These are phyloP conservation scores for Isoperla grammatica DNA, from an alignment of 2,888 invertebrate species.

Conservation along the genomic window DNA sequence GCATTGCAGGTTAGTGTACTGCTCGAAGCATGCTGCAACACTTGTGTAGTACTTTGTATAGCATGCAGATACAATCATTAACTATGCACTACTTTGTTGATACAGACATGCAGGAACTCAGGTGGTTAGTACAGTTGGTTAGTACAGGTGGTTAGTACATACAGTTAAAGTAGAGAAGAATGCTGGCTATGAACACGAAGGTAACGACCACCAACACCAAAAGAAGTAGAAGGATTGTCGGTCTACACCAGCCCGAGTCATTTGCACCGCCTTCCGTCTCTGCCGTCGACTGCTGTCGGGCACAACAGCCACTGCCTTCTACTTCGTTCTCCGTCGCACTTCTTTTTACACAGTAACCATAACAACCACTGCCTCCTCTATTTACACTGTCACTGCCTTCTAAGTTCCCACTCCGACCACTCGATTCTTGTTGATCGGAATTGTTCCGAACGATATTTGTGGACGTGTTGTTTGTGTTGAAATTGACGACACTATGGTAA, in stretches of 20 bases:
- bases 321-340: neutral
- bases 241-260: slow-evolving; percentile 4
- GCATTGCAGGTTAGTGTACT: too few species aligned
- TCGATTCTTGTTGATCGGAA: neutral
- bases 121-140: neutral
- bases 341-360: too few species aligned
- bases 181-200: slow-evolving; percentile 14
- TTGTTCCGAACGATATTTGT: neutral
- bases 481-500: slow-evolving; percentile 11
- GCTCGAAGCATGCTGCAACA: too few species aligned
- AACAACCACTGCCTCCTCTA: neutral
- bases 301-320: neutral
- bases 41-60: too few species aligned
- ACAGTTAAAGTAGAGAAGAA: slow-evolving; percentile 20
- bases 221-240: slow-evolving; percentile 9
- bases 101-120: too few species aligned
- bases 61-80: too few species aligned
- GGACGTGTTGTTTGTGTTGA: slow-evolving; percentile 3
- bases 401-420: neutral
- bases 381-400: neutral
- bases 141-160: neutral
- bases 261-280: neutral
- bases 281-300: neutral
- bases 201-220: slow-evolving; percentile 13
- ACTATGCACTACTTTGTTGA: too few species aligned